Evolutionary conservation across 2,888 invertebrate genomes (phyloP).

Genomic region (Geophilus truncorum): DNA sequence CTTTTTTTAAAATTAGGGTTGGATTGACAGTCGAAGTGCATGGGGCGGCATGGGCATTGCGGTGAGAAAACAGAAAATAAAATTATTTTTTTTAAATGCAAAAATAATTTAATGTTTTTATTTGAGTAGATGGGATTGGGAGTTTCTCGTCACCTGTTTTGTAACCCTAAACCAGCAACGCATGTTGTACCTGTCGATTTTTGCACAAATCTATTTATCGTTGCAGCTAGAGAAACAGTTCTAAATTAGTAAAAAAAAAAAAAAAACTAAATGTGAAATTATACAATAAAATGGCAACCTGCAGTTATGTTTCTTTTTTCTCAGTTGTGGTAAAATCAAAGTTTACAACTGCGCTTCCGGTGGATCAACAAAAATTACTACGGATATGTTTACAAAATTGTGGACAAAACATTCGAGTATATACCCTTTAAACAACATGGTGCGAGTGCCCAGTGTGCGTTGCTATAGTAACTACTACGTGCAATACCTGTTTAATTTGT

Average conservation of each 20-base stretch:
- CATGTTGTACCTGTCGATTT: not conserved
- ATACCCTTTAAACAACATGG: not conserved
- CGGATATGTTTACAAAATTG: not conserved
- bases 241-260: not conserved
- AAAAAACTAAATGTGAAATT: too few species aligned
- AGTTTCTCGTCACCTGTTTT: not conserved
- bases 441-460: not conserved
- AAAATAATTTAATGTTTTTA: too few species aligned
- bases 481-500: not conserved
- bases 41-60: not conserved
- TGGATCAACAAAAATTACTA: not conserved
- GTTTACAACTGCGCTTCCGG: not conserved
- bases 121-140: not conserved
- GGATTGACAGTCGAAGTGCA: not conserved
- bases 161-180: not conserved
- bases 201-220: not conserved
- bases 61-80: too few species aligned
- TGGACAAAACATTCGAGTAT: not conserved
- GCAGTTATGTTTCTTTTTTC: not conserved
- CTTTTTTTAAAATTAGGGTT: not conserved
- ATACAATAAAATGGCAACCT: too few species aligned
- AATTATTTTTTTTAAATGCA: too few species aligned
- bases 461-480: not conserved
- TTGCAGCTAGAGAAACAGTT: not conserved
- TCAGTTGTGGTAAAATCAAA: not conserved